These are phyloP conservation scores for Acronicta aceris DNA, from an alignment of 2,888 invertebrate species.

Conservation along the genomic window DNA sequence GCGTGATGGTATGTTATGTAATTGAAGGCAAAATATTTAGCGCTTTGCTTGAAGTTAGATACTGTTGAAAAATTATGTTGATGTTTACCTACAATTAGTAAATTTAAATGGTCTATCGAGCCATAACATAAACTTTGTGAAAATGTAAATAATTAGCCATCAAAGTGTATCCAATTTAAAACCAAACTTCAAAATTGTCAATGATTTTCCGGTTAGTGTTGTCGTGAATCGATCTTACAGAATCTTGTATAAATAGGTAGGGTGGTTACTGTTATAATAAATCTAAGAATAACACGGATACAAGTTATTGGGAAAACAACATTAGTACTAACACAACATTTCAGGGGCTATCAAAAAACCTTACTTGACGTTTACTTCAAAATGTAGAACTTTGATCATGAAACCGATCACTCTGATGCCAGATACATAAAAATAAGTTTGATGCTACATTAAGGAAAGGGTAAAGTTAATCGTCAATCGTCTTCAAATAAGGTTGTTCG, in stretches of 20 bases:
- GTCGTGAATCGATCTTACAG: not conserved
- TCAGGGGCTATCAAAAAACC: slow-evolving; percentile 33
- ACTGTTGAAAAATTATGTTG: no score
- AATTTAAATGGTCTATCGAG: no score
- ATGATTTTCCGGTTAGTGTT: not conserved
- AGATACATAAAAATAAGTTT: no score
- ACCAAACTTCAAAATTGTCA: not conserved
- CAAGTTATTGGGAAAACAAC: slow-evolving; percentile 36
- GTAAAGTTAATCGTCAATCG: no score
- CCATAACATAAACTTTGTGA: no score
- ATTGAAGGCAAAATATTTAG: no score
- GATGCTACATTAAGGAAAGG: not conserved
- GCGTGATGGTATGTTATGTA: no score
- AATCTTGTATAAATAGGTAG: not conserved
- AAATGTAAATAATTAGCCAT: no score
- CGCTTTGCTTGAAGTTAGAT: no score
- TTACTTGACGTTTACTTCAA: slow-evolving; percentile 12
- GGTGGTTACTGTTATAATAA: slow-evolving; percentile 20
- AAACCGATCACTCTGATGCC: not conserved
- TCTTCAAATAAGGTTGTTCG: slow-evolving; percentile 25
- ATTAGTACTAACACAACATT: slow-evolving; percentile 48
- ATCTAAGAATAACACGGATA: slow-evolving; percentile 21
- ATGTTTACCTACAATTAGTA: no score
- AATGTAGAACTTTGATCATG: not conserved
- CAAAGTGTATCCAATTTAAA: not conserved